Evolutionary conservation across 2,113 vertebrate genomes (phyloP).

Genomic region (Rhinolophus ferrumequinum): DNA sequence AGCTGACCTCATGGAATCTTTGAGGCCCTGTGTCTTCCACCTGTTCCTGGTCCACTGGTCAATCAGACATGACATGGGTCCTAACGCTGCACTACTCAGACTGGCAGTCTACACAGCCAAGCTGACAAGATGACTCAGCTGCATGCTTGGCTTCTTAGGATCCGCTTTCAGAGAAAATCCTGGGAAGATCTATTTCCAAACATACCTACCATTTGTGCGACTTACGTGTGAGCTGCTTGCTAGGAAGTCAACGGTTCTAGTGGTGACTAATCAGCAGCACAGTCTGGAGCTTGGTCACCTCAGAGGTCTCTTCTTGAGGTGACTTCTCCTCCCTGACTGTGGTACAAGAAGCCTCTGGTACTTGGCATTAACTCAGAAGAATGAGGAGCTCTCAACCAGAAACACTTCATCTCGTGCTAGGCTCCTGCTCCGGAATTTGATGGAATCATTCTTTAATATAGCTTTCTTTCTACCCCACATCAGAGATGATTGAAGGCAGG

Average conservation of each 20-base stretch:
- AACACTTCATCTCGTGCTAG: constrained; percentile 59
- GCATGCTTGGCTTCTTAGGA: constrained; percentile 49
- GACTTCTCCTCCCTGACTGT: background rate
- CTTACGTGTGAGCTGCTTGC: constrained; percentile 12
- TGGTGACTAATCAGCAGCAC: background rate
- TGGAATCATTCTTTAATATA: constrained; percentile 65
- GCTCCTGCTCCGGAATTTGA: constrained; percentile 17
- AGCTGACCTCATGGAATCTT: background rate
- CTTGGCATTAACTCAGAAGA: background rate
- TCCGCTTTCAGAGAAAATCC: constrained; percentile 30
- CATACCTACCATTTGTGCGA: constrained; percentile 53
- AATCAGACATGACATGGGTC: background rate
- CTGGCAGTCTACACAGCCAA: background rate
- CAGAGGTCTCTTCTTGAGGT: background rate
- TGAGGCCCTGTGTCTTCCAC: background rate
- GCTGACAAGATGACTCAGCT: constrained; percentile 54
- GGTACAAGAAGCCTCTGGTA: background rate
- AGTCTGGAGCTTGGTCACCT: background rate
- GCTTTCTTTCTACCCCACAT: constrained; percentile 64
- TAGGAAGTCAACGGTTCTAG: constrained; percentile 3
- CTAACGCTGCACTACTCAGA: background rate
- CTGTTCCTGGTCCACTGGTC: background rate
- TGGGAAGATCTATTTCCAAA: constrained; percentile 61
- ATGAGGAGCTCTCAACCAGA: constrained; percentile 37
- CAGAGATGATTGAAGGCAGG: constrained; percentile 70